A percentile compares a stretch with the other conserved stretches of the same genome.
Evolutionary conservation across 2,113 vertebrate species (phyloP).

Genomic region (Labeo catla): DNA sequence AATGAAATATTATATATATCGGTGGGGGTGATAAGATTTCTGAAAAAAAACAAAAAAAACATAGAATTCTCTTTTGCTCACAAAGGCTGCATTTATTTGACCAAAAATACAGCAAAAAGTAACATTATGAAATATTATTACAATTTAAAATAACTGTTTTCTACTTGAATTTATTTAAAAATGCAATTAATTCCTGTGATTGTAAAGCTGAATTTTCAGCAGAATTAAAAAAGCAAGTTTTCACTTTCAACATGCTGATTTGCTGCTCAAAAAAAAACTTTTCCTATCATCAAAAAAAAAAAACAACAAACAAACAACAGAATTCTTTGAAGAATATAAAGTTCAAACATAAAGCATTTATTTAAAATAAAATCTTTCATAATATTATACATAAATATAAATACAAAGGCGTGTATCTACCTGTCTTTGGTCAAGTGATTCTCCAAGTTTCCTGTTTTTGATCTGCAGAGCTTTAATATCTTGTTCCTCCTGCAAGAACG

Average conservation of each 20-base stretch:
- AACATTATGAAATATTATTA: too few relatives aligned
- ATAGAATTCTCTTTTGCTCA: background rate
- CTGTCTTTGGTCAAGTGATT: conserved; percentile 91
- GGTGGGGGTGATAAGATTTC: too few relatives aligned
- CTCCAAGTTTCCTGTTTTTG: conserved; percentile 93
- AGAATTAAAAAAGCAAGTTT: too few relatives aligned
- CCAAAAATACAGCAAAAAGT: background rate
- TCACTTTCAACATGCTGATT: too few relatives aligned
- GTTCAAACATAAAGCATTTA: background rate
- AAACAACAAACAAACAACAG: too few relatives aligned
- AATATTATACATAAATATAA: background rate
- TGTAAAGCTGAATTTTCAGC: background rate
- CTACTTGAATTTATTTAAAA: background rate
- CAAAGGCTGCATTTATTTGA: background rate
- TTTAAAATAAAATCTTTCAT: background rate
- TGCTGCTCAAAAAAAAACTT: too few relatives aligned
- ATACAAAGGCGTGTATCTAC: conserved; percentile 44
- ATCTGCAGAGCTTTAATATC: conserved; percentile 92
- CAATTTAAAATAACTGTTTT: too few relatives aligned
- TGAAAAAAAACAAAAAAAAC: background rate
- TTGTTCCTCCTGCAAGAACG: conserved; percentile 87
- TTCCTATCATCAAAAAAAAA: too few relatives aligned
- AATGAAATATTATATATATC: background rate
- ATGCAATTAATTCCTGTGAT: background rate
- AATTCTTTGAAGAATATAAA: background rate